Evolutionary conservation across 2,113 vertebrate species (phyloP).

Genomic region (Cyprinodon tularosa): DNA sequence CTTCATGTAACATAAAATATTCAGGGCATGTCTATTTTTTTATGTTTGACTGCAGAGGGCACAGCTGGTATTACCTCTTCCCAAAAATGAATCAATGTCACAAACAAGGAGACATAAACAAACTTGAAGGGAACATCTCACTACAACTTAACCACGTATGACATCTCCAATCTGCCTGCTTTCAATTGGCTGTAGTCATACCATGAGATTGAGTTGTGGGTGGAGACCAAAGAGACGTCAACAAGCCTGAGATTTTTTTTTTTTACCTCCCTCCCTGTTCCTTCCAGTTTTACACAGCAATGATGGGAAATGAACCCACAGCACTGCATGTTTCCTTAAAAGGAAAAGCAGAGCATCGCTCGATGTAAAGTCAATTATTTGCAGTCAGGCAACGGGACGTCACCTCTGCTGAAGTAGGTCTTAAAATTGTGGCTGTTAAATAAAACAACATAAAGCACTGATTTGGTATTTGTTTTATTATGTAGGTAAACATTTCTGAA

Average conservation of each 20-base stretch:
- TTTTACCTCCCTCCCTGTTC: slow-evolving; percentile 22
- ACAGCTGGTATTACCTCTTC: slow-evolving; percentile 28
- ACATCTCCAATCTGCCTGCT: slow-evolving; percentile 16
- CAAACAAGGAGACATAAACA: slow-evolving; percentile 47
- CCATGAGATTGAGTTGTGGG: slow-evolving; percentile 64
- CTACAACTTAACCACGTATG: slow-evolving; percentile 12
- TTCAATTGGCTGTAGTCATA: slow-evolving; percentile 60
- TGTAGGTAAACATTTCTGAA: not conserved
- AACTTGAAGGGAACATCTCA: slow-evolving; percentile 21
- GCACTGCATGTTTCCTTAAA: slow-evolving; percentile 64
- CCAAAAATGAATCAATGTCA: slow-evolving; percentile 67
- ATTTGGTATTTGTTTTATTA: not conserved
- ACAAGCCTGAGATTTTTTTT: slow-evolving; percentile 38
- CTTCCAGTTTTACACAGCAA: slow-evolving; percentile 64
- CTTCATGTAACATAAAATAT: not conserved
- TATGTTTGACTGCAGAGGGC: not conserved
- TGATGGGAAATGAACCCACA: slow-evolving; percentile 70
- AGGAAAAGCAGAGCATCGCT: slow-evolving; percentile 52
- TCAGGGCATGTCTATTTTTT: not conserved
- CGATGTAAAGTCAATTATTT: slow-evolving; percentile 53
- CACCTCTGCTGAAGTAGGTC: slow-evolving; percentile 17
- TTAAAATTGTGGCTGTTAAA: not conserved
- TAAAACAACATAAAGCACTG: not conserved
- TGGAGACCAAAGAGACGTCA: slow-evolving; percentile 66
- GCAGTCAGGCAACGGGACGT: slow-evolving; percentile 34